Evolutionary conservation across 2,888 invertebrate genomes (phyloP).

Genomic region (Aromia moschata): DNA sequence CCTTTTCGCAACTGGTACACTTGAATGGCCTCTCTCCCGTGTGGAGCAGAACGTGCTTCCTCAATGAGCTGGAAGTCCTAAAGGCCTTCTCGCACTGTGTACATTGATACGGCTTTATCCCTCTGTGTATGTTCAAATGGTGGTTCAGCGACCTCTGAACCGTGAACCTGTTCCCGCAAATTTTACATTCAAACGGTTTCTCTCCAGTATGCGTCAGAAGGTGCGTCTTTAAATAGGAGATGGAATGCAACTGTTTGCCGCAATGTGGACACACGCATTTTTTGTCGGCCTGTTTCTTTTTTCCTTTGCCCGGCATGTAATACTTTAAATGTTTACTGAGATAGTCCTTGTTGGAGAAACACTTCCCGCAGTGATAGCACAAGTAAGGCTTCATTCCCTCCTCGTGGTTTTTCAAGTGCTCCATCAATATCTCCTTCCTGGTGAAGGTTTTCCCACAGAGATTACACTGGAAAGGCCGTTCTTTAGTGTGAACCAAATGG

Average conservation of each 20-base stretch:
- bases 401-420: conserved; percentile 36
- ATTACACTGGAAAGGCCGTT: conserved; percentile 37
- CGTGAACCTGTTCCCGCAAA: conserved; percentile 34
- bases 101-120: conserved; percentile 36
- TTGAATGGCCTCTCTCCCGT: conserved; percentile 34
- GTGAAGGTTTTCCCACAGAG: conserved; percentile 37
- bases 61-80: conserved; percentile 30
- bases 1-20: conserved; percentile 35
- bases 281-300: conserved; percentile 26
- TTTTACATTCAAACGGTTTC: conserved; percentile 34
- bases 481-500: conserved; percentile 37
- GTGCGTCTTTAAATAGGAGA: conserved; percentile 34
- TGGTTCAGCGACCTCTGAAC: conserved; percentile 32
- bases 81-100: conserved; percentile 34
- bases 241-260: conserved; percentile 36
- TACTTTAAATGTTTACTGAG: conserved; percentile 37
- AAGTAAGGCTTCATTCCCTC: conserved; percentile 31
- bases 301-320: conserved; percentile 28
- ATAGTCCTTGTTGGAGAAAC: conserved; percentile 35
- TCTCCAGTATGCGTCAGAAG: conserved; percentile 34
- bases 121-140: conserved; percentile 38
- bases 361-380: conserved; percentile 36
- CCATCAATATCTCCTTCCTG: conserved; percentile 37
- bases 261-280: conserved; percentile 36
- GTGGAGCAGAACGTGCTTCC: conserved; percentile 33